Conservation (phyloP, 2,113 vertebrate species). For the Cebidichthys violaceus region DNA sequence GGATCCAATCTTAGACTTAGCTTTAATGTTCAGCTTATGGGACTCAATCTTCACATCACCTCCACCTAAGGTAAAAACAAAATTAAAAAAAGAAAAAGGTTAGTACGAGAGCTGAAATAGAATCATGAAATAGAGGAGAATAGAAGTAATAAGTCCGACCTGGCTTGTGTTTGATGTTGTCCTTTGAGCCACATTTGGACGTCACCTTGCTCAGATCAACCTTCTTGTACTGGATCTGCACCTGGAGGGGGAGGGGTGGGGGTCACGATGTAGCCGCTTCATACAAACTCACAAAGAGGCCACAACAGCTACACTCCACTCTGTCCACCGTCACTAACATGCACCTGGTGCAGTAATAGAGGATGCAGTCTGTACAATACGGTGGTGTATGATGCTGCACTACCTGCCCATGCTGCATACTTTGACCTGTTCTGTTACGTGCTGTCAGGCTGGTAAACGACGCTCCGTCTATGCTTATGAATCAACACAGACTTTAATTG, state of each 20-base stretch:
- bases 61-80: slow-evolving; percentile 82
- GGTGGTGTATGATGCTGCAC: background rate
- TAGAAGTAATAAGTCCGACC: slow-evolving; percentile 75
- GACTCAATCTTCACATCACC: slow-evolving; percentile 93
- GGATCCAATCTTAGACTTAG: slow-evolving; percentile 92
- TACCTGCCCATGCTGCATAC: background rate
- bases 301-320: background rate
- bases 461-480: slow-evolving; percentile 6
- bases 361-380: background rate
- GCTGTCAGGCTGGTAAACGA: slow-evolving; percentile 11
- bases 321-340: slow-evolving; percentile 1
- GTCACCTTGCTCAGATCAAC: slow-evolving; percentile 95
- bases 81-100: background rate
- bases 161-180: slow-evolving; percentile 94
- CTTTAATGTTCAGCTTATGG: slow-evolving; percentile 90
- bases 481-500: slow-evolving; percentile 2
- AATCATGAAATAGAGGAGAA: background rate
- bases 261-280: slow-evolving; percentile 10
- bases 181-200: slow-evolving; percentile 96
- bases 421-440: background rate
- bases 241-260: slow-evolving; percentile 78
- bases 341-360: slow-evolving; percentile 19
- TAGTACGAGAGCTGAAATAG: background rate
- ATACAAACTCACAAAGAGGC: background rate
- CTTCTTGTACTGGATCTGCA: slow-evolving; percentile 96